These are phyloP conservation scores for Eurois occulta DNA, from an alignment of 2,888 invertebrate genomes.

Conservation along the genomic window DNA sequence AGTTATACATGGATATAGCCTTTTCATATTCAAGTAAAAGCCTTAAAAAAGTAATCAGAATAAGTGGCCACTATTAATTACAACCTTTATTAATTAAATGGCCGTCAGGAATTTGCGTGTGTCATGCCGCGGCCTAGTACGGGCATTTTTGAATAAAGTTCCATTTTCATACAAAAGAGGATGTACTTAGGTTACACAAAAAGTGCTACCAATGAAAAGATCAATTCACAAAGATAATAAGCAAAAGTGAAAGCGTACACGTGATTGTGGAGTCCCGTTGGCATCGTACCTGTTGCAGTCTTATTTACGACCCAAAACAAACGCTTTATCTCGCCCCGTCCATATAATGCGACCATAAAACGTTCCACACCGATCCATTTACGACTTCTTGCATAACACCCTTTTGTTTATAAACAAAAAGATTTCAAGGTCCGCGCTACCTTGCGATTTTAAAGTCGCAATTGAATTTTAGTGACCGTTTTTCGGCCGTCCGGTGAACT, in stretches of 20 bases:
- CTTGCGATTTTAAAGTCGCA: conserved; percentile 73
- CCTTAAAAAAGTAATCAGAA: conserved; percentile 66
- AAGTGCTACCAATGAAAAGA: conserved; percentile 72
- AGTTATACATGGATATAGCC: conserved; percentile 61
- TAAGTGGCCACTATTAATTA: conserved; percentile 66
- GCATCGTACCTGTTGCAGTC: conserved; percentile 89
- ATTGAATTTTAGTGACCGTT: conserved; percentile 80
- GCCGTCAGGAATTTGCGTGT: conserved; percentile 64
- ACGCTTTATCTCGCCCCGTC: conserved; percentile 88
- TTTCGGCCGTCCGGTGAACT: conserved; percentile 76
- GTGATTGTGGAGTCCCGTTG: conserved; percentile 88
- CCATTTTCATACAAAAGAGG: conserved; percentile 44
- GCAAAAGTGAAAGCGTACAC: conserved; percentile 88
- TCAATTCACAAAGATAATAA: conserved; percentile 85
- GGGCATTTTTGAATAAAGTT: conserved; percentile 40
- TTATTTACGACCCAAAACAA: conserved; percentile 91
- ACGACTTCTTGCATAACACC: conserved; percentile 88
- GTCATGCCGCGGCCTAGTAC: conserved; percentile 62
- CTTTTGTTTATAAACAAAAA: conserved; percentile 90
- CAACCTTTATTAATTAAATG: conserved; percentile 65
- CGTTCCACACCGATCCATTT: conserved; percentile 82
- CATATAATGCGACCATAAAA: conserved; percentile 89
- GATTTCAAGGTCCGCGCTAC: conserved; percentile 85
- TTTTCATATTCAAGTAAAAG: conserved; percentile 61
- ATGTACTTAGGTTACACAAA: conserved; percentile 48